Evolutionary conservation across 2,888 invertebrate genomes (phyloP), one percentile per base, ranked within the genome.

Genomic region (Epinotia brunnichana): DNA sequence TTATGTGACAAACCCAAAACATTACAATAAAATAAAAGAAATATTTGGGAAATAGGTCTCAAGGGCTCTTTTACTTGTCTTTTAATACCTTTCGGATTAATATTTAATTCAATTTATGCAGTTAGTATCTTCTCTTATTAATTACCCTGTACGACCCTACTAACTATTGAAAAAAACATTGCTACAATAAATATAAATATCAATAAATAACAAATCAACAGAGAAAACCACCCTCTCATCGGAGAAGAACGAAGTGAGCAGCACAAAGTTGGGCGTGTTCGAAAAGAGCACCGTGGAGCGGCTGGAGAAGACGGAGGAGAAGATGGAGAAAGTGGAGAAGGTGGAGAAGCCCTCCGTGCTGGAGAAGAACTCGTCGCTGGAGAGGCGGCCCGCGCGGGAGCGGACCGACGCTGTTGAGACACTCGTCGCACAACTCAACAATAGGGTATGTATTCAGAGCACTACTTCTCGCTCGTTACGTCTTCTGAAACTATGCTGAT

Each of bases 391-490:
- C 48, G 48, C 48, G 72, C 80, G 84, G 5, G 89, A 89, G 3
- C 87, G 83, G 71, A 78, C 48, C 11, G 89, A 90, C 13, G 83
- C 84, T 13, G 81, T 83, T 7, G 91, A 93, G 17, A 86, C 86
- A 75, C 81, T 92, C 77, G 89, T 94, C 75, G 85, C 89, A 62
- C 93, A 92, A 83, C 90, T 94, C 74, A 93, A 90, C 82, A 86
- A 85, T 87, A 92, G 93, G 88, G 94, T 94, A 39, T 56, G 29
- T n/a, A n/a, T n/a, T n/a, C n/a, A n/a, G n/a, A n/a, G n/a, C n/a
- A n/a, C n/a, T n/a, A n/a, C n/a, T n/a, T n/a, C n/a, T n/a, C n/a
- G n/a, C n/a, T n/a, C n/a, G n/a, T 29, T 56, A 5, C 29, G 7
- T 56, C n/a, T 24, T 24, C 21, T 24, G 1, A 24, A 24, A 24